phyloP scores from a whole-genome alignment of 1,140 invertebrate genomes.

The Danaus plexippus region DNA sequence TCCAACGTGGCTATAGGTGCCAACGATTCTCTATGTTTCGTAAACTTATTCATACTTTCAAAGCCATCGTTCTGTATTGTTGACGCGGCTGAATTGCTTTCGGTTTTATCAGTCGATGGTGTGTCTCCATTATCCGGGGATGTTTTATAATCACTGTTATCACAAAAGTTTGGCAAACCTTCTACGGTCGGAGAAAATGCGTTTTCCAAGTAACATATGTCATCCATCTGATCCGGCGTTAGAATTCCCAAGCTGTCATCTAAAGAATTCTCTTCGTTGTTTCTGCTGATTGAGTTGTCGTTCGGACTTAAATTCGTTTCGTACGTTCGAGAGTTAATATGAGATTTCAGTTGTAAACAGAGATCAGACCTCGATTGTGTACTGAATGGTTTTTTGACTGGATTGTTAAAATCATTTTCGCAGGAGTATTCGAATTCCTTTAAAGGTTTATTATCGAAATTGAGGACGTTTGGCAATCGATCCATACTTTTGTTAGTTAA shows the following conservation, averaged over 20 bases:
- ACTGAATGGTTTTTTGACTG: conserved; percentile 47
- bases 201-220: conserved; percentile 75
- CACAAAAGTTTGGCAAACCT: conserved; percentile 63
- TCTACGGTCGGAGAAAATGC: conserved; percentile 74
- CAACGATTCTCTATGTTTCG: conserved; percentile 27
- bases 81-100: conserved; percentile 63
- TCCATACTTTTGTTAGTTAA: conserved; percentile 45
- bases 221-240: conserved; percentile 89
- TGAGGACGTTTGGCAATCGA: conserved; percentile 52
- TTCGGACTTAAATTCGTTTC: conserved; percentile 61
- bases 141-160: conserved; percentile 51
- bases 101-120: conserved; percentile 69
- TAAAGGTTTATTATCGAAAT: conserved; percentile 62
- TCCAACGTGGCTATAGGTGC: conserved; percentile 45
- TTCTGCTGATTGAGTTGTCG: conserved; percentile 62
- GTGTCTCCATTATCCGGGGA: conserved; percentile 65
- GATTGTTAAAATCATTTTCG: conserved; percentile 51
- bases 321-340: conserved; percentile 44
- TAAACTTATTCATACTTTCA: conserved; percentile 39
- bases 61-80: conserved; percentile 65
- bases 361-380: conserved; percentile 61
- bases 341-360: conserved; percentile 58
- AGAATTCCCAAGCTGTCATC: conserved; percentile 88
- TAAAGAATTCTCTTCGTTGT: conserved; percentile 82
- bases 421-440: conserved; percentile 68